Evolutionary conservation across 2,797 vertebrate species (phyloP), one percentile per base, ranked within the genome.

Genomic region (Betta splendens): DNA sequence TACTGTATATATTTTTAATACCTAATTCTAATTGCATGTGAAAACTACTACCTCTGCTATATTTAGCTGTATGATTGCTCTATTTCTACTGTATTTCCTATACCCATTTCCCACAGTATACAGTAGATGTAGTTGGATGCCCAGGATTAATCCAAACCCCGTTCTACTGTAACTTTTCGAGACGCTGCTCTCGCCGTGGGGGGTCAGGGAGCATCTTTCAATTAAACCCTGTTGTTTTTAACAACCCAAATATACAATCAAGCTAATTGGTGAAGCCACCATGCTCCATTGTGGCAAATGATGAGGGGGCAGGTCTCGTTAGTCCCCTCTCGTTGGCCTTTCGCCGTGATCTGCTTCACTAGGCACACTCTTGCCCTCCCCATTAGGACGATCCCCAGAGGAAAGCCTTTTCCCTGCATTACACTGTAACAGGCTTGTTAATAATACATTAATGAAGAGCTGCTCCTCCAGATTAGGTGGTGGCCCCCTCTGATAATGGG

Each of bases 361-460:
- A 28, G 62, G 50, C 40, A 17, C 77, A 81, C 77, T 84, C 67
- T 42, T 61, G 70, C 68, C 83, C 85, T 80, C 69, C 81, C 91
- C 91, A 91, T 94, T 93, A 94, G 85, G 85, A 69, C 85, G 90
- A 89, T 93, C 92, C 92, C 91, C 88, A 81, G 89, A 79, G 90
- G 88, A 93, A 88, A 85, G 83, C 81, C 81, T 81, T n/a, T 91
- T 90, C 81, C 86, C 93, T 88, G 89, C 89, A 91, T 92, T 89
- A 91, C 91, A 90, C 90, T 92, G 90, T 93, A 93, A 92, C 90
- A 83, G 72, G 90, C 92, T 94, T 92, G 91, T 95, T 96, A 96
- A 95, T 95, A 94, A 96, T 94, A 93, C 93, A 95, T 94, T 94
- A 93, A 95, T 94, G 94, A 95, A 93, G 91, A 93, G 89, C 87